A percentile compares a stretch with the other conserved stretches of the same genome.
phyloP scores from a whole-genome alignment of 2,113 vertebrate species.

The Poeciliopsis turrubarensis region DNA sequence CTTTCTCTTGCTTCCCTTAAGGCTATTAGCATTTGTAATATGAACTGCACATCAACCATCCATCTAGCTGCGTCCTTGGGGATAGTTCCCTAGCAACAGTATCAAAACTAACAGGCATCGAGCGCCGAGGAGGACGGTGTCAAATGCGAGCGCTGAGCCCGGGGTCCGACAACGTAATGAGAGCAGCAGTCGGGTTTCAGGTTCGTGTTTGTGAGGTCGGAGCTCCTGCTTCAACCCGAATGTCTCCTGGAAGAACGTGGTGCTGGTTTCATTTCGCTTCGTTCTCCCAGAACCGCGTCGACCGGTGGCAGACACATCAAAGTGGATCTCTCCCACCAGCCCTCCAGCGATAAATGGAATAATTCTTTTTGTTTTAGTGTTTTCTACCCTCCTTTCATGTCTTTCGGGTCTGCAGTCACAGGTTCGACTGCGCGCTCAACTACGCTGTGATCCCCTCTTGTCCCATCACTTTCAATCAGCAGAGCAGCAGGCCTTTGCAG shows the following conservation, averaged over 20 bases:
- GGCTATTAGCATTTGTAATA: conserved; percentile 72
- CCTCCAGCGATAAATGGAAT: conserved; percentile 46
- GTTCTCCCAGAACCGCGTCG: conserved; percentile 39
- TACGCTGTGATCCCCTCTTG: conserved; percentile 16
- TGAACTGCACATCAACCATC: conserved; percentile 54
- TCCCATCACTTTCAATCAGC: conserved; percentile 27
- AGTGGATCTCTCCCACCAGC: conserved; percentile 55
- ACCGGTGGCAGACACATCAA: conserved; percentile 64
- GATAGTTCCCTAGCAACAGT: conserved; percentile 77
- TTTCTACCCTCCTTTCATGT: conserved; percentile 26
- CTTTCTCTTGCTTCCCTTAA: conserved; percentile 55
- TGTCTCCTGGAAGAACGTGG: conserved; percentile 10
- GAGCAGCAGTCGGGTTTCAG: conserved; percentile 47
- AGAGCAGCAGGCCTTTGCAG: conserved; percentile 2
- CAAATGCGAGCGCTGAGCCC: conserved; percentile 48
- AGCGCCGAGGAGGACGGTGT: conserved; percentile 43
- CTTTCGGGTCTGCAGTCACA: conserved; percentile 39
- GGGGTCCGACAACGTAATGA: conserved; percentile 31
- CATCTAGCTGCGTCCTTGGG: conserved; percentile 59
- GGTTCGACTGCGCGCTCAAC: conserved; percentile 18
- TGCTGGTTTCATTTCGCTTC: not conserved
- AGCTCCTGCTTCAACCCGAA: conserved; percentile 22
- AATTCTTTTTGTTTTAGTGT: not conserved
- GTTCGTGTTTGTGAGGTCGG: conserved; percentile 42
- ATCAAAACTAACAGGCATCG: conserved; percentile 66